Base-by-base conservation (phyloP, 2,113 vertebrate species). In the Salvator merianae region DNA sequence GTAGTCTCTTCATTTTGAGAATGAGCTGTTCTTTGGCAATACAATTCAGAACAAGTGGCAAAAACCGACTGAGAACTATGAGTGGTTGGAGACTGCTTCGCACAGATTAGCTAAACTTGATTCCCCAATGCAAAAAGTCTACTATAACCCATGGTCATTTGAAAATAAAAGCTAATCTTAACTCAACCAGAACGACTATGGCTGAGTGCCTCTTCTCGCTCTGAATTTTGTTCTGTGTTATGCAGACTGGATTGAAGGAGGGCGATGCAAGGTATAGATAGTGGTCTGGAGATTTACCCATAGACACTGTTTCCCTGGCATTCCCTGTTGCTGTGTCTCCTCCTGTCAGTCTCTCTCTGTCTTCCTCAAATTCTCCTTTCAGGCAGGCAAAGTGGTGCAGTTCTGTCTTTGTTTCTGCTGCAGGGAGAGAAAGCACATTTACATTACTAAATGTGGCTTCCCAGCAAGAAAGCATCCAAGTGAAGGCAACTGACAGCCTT, bases 401-500 rank as follows among this genome's bases (percentile, higher is more conserved):
- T 87, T 90, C 82, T 92, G 78, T 87, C 78, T 91, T 84, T 73
- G 82, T 88, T 90, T 89, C 92, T 93, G 92, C 94, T 94, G 88
- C 87, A 82, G 92, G 92, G 86, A 87, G 93, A 88, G 55, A 73
- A 89, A 92, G 90, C 77, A 34, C 93, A 94, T 94, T 92, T 95
- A 93, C 92, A 94, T 95, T 93, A 93, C 91, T 93, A 95, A 94
- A 94, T 91, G 91, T 86, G 87, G 84, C 91, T 92, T 91, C 87
- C 88, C 89, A 92, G 89, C 71, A 86, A 93, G 91, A 89, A 82
- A 81, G 91, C 43, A 63, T 40, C 79, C 79, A 87, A 89, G 90
- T 79, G 88, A 93, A 93, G 90, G 89, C 91, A 90, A 90, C 84
- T 91, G 88, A 90, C 93, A 92, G 92, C 85, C 89, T 94, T 93